Evolutionary conservation across 2,888 invertebrate species (phyloP), one percentile per base, ranked within the genome.

Genomic region (Ecdyonurus torrentis): DNA sequence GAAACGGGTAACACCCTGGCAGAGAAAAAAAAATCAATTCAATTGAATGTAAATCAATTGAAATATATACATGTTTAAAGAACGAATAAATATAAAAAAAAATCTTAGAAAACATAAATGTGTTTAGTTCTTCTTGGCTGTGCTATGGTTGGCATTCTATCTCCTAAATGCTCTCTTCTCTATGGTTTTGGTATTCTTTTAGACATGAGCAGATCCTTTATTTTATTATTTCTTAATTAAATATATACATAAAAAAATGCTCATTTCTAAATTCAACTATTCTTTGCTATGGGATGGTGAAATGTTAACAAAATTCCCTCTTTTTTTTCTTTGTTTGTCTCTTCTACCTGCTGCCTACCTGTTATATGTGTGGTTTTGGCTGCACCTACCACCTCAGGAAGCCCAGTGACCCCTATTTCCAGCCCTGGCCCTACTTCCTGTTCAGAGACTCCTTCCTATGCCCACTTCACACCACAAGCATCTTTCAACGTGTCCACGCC

Each of bases 401-500:
- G 55, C 53, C 23, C 62, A 24, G 58, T 60, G 23, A 25, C 62
- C 50, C 64, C 60, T 5, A 52, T 15, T 52, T 25, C 25, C 18
- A 24, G 25, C 58, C 25, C 62, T 55, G 59, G 53, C 25, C 61
- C 64, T 60, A 65, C 63, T 15, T n/a, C 65, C 63, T 62, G 61
- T 58, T 64, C 68, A 61, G 63, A 66, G 58, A 64, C 67, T 60
- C 62, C 66, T 64, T 63, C 66, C 53, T 63, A 63, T 60, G 64
- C 66, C 60, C 63, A 62, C 24, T n/a, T n/a, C n/a, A n/a, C n/a
- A n/a, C 66, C 66, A 60, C 66, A 25, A 37, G 24, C 53, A 50
- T 58, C 64, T 52, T 18, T 60, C 5, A 20, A 25, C 58, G 60
- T 37, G 24, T 63, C 61, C n/a, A 60, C 64, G 59, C 81, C 82